These are phyloP conservation scores for Rousettus leschenaultii DNA, from an alignment of 2,113 vertebrate species.

Conservation along the genomic window DNA sequence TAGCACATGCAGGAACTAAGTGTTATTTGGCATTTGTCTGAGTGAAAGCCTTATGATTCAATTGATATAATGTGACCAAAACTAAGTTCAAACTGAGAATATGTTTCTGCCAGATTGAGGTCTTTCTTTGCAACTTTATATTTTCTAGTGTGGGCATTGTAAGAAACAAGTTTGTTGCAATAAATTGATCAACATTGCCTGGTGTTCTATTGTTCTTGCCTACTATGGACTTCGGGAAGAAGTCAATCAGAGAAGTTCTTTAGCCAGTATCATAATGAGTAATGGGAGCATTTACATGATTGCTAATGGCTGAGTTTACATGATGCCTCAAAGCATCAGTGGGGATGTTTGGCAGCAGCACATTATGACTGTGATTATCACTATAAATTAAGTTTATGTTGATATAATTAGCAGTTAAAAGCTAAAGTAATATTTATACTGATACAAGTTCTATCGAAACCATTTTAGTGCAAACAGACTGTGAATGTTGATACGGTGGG, in stretches of 20 bases:
- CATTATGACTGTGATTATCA: conserved; percentile 80
- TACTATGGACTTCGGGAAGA: conserved; percentile 57
- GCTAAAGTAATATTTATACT: conserved; percentile 83
- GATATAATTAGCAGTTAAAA: conserved; percentile 84
- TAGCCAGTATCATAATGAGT: conserved; percentile 74
- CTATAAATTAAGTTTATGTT: conserved; percentile 86
- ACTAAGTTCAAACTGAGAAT: background rate
- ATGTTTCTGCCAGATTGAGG: background rate
- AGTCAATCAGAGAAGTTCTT: conserved; percentile 83
- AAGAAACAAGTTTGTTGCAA: background rate
- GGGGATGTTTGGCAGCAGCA: conserved; percentile 75
- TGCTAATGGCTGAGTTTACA: conserved; percentile 81
- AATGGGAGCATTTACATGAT: conserved; percentile 79
- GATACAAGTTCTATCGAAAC: conserved; percentile 77
- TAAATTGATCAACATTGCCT: background rate
- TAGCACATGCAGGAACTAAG: background rate
- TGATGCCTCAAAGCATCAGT: conserved; percentile 74
- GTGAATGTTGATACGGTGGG: conserved; percentile 41
- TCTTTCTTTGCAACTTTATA: background rate
- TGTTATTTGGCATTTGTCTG: background rate
- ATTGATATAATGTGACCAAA: background rate
- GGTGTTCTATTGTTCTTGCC: background rate
- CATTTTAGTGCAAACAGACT: conserved; percentile 70
- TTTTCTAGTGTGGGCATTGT: background rate
- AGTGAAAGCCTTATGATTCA: background rate